Conservation (phyloP, 1,140 invertebrate genomes). For the Oedothorax gibbosus region DNA sequence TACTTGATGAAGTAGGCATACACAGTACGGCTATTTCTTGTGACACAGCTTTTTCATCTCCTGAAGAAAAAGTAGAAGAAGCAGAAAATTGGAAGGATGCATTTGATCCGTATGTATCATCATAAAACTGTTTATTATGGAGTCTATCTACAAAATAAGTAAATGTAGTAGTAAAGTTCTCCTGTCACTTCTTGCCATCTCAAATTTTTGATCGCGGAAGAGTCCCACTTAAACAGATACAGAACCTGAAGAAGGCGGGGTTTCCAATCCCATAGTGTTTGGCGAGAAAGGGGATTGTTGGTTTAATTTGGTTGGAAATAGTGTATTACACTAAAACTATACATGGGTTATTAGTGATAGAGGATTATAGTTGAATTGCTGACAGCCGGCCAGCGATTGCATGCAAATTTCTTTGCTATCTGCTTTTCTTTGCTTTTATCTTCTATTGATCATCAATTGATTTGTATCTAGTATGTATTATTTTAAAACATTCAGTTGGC, state of each 20-base stretch:
- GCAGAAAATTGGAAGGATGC: conserved; percentile 38
- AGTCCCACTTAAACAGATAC: background rate
- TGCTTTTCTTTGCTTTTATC: no score
- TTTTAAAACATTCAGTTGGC: no score
- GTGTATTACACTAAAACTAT: no score
- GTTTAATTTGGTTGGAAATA: no score
- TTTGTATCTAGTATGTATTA: no score
- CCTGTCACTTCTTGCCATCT: background rate
- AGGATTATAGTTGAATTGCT: no score
- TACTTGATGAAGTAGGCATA: conserved; percentile 7
- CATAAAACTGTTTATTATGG: background rate
- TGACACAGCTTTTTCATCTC: conserved; percentile 16
- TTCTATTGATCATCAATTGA: no score
- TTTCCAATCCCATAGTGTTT: no score
- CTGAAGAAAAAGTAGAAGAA: conserved; percentile 41
- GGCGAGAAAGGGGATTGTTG: no score
- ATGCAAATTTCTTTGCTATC: no score
- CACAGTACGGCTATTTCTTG: conserved; percentile 18
- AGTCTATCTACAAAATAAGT: background rate
- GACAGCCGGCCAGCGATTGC: no score
- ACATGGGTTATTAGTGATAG: no score
- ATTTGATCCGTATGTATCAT: conserved; percentile 48
- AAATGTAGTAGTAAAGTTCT: background rate
- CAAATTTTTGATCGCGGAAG: background rate
- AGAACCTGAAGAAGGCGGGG: background rate